Conservation (phyloP, 2,797 vertebrate species). For the Pyrocephalus nanus region DNA sequence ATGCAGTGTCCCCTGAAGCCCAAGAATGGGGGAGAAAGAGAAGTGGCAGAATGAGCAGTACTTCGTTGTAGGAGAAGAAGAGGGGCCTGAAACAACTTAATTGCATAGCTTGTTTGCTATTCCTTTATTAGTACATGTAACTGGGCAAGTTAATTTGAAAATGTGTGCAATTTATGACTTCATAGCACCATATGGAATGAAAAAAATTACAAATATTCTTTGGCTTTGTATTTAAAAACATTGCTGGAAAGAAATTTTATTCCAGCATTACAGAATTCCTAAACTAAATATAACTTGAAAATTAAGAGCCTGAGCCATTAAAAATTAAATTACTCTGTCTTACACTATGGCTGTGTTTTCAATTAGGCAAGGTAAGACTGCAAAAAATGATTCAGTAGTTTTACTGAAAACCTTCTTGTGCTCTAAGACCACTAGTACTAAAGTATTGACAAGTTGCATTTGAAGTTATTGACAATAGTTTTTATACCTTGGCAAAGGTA, state of each 20-base stretch:
- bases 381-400: neutral
- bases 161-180: neutral
- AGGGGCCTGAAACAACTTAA: neutral
- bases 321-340: neutral
- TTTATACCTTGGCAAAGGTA: neutral
- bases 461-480: neutral
- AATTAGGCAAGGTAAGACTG: no score
- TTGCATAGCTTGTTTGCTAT: neutral
- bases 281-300: neutral
- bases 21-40: neutral
- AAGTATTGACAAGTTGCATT: neutral
- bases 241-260: neutral
- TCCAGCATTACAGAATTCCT: neutral
- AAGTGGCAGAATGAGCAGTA: neutral
- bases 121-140: neutral
- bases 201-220: neutral
- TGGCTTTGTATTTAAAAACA: neutral
- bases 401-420: neutral
- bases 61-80: neutral
- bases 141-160: neutral
- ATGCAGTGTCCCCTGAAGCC: neutral
- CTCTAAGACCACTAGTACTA: neutral
- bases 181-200: neutral
- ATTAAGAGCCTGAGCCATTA: neutral
- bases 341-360: neutral